These are phyloP conservation scores for Bos javanicus DNA, from an alignment of 2,113 vertebrate genomes.

Conservation along the genomic window DNA sequence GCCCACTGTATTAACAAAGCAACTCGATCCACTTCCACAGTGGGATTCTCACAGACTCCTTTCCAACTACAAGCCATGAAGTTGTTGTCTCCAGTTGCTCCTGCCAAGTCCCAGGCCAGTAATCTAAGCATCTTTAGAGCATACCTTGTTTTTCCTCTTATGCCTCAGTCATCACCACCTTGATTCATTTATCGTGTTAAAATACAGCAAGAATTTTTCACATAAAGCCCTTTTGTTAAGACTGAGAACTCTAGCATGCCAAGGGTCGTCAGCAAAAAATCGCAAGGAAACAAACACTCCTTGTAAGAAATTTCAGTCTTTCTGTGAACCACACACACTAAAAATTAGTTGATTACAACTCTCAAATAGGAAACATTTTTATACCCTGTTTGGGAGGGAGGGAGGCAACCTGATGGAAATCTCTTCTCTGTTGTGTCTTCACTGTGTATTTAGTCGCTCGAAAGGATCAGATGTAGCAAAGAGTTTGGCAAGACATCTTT, in stretches of 20 bases:
- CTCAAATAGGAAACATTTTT: not conserved
- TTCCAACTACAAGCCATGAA: not conserved
- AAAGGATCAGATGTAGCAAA: slow-evolving; percentile 49
- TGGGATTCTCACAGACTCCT: not conserved
- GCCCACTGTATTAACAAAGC: not conserved
- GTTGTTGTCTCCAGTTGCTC: not conserved
- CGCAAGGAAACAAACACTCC: not conserved
- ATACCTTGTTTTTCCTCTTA: not conserved
- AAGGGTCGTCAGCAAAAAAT: slow-evolving; percentile 29
- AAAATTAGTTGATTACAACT: slow-evolving; percentile 46
- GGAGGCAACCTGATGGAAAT: not conserved
- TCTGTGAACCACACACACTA: not conserved
- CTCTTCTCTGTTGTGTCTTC: not conserved
- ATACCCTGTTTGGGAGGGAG: not conserved
- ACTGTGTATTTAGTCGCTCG: not conserved
- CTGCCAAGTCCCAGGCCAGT: not conserved
- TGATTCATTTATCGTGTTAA: not conserved
- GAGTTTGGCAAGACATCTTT: slow-evolving; percentile 42
- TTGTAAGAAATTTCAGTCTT: slow-evolving; percentile 28
- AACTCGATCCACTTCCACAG: not conserved
- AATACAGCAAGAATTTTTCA: not conserved
- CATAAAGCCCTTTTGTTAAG: slow-evolving; percentile 18
- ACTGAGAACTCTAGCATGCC: not conserved
- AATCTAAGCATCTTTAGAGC: not conserved
- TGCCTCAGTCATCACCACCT: not conserved